Evolutionary conservation across 2,888 invertebrate genomes (phyloP), one percentile per base, ranked within the genome.

Genomic region (Lochmaea capreae): DNA sequence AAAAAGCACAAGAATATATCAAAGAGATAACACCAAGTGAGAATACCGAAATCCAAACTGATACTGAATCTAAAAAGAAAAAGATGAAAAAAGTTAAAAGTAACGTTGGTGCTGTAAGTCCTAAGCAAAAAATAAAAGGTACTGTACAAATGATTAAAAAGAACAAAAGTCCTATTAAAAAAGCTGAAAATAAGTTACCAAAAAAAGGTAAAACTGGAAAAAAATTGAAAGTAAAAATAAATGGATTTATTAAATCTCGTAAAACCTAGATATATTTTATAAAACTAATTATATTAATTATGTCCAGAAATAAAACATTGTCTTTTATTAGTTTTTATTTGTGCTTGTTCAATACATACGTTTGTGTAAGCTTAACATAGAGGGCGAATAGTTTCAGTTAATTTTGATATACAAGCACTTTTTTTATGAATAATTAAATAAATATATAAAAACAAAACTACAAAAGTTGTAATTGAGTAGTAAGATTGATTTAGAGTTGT

Each of bases 1-100:
- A 90, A 79, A 91, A 90, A 74, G 93, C 93, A 87, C 88, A 75
- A 11, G 67, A 78, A 33, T 68, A 62, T 68, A 49, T 68, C 71
- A 71, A 71, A 67, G 43, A 65, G 3, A 65, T 57, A 42, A 12
- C 33, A 4, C 39, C 52, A 22, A 54, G 39, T 54, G 52, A 59
- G 16, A 58, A 58, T 43, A 26, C 58, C 6, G 43, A 67, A 43
- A 58, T 6, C 10, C 18, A 39, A 12, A 62, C 11, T 42, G 43
- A 67, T 9, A 12, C 22, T 3, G 52, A 43, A n/a, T 4, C 16
- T 5, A 58, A 49, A 67, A 39, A 46, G 11, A 52, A 72, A 46
- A 71, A 65, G 18, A 72, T 61, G 12, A 59, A 43, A 49, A 59
- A 54, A 67, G 22, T 58, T 10, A 67, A 67, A 39, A 26, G 9